Percentiles rank a stretch among this genome's conserved stretches.
phyloP scores from a whole-genome alignment of 2,888 invertebrate genomes.

The Cosmopolites sordidus region DNA sequence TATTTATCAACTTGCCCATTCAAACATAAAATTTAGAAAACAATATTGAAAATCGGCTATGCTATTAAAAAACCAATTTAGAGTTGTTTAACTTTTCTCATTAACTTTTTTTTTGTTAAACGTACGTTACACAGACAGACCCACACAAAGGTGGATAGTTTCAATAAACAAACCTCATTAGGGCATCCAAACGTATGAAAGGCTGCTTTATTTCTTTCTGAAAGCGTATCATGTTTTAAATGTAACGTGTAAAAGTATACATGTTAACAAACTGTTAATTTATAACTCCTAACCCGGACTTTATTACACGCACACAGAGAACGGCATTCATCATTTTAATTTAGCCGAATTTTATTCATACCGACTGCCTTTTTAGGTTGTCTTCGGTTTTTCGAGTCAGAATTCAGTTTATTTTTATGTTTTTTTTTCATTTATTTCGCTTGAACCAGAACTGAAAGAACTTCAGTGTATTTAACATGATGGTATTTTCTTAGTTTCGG shows the following conservation, averaged over 20 bases:
- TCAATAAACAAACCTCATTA: slow-evolving; percentile 36
- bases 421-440: too few relatives aligned
- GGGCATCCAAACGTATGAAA: slow-evolving; percentile 31
- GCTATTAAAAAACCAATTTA: too few relatives aligned
- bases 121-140: background rate
- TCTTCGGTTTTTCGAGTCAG: background rate
- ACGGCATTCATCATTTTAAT: slow-evolving; percentile 25
- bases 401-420: too few relatives aligned
- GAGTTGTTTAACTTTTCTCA: too few relatives aligned
- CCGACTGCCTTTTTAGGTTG: slow-evolving; percentile 6
- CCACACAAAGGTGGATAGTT: slow-evolving; percentile 26
- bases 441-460: too few relatives aligned
- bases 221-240: slow-evolving; percentile 36
- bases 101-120: slow-evolving; percentile 12
- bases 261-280: slow-evolving; percentile 40
- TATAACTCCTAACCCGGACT: slow-evolving; percentile 33
- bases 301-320: slow-evolving; percentile 22
- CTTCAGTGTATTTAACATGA: too few relatives aligned
- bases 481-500: too few relatives aligned
- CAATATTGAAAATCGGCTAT: too few relatives aligned
- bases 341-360: slow-evolving; percentile 24
- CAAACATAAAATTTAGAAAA: too few relatives aligned
- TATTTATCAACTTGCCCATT: too few relatives aligned
- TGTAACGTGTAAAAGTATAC: slow-evolving; percentile 36
- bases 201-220: slow-evolving; percentile 34